These are phyloP conservation scores for Hipposideros armiger DNA, from an alignment of 2,113 vertebrate species.

Conservation along the genomic window DNA sequence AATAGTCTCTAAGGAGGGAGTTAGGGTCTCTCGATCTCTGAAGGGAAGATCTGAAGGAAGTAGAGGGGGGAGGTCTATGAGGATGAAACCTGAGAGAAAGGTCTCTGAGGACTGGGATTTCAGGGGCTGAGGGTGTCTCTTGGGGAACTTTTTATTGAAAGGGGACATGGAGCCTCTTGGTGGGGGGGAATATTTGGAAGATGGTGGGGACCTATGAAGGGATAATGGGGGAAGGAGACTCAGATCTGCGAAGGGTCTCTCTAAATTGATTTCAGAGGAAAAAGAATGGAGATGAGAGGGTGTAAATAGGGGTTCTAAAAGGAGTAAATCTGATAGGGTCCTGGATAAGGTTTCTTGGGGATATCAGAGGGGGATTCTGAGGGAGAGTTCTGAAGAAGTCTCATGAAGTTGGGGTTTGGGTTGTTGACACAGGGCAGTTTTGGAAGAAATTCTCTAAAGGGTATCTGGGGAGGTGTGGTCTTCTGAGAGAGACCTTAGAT, in stretches of 20 bases:
- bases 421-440: background rate
- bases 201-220: background rate
- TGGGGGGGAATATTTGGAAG: background rate
- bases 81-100: background rate
- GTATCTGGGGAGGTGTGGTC: background rate
- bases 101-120: background rate
- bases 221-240: background rate
- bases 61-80: background rate
- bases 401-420: background rate
- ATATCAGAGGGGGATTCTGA: background rate
- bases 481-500: background rate
- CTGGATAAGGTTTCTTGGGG: background rate
- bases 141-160: conserved; percentile 8
- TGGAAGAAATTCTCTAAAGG: background rate
- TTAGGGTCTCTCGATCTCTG: background rate
- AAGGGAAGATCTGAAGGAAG: conserved; percentile 19
- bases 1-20: conserved; percentile 1
- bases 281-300: background rate
- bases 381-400: background rate
- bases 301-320: background rate
- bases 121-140: background rate
- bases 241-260: background rate
- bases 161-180: background rate
- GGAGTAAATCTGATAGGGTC: background rate
- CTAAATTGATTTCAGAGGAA: background rate